Base-by-base conservation (phyloP, 2,888 invertebrate species). In the Eueremaeus valkanovi region DNA sequence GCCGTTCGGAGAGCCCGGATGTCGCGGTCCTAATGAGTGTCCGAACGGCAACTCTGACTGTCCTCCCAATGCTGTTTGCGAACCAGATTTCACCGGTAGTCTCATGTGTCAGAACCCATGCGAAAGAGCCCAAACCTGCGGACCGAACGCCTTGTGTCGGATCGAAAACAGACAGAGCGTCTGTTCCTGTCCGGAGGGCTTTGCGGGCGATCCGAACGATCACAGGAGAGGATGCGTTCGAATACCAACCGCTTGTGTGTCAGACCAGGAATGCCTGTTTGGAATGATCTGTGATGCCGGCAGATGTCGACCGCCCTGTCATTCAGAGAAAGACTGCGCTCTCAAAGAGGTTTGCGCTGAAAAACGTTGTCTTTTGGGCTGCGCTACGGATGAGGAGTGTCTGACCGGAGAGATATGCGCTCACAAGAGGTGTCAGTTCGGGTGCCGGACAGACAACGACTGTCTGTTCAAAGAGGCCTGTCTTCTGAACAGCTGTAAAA, bases 351-450 rank as follows among this genome's bases (percentile, higher is more conserved):
- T 79, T 16, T 80, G 80, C 45, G 73, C 76, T 16, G 78, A 78
- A 55, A 79, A 78, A 8, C 79, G 78, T 27, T 80, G 80, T 75
- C 75, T 94, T 73, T 91, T 92, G 80, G 92, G 92, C 81, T 95
- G 95, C 81, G 89, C 89, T 70, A 86, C 87, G 75, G 92, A 93
- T 79, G 87, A 85, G 55, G 92, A 92, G 82, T 95, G 95, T 82
- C 89, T 92, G 0, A 87, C 91, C 1, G 92, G 92, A 73, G 90
- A 92, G 16, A 90, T 91, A 68, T 95, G 95, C 81, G 89, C 92
- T 81, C 90, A 90, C 33, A 85, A 92, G 36, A 87, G 89, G 76
- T 95, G 95, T 82, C 84, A 77, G 58, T 86, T 87, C 58, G 95
- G 95, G 61, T 95, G 95, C 82, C 88, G 93, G 81, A 88, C 90